Conservation (phyloP, 1,140 invertebrate species). For the Telenomus remus region DNA sequence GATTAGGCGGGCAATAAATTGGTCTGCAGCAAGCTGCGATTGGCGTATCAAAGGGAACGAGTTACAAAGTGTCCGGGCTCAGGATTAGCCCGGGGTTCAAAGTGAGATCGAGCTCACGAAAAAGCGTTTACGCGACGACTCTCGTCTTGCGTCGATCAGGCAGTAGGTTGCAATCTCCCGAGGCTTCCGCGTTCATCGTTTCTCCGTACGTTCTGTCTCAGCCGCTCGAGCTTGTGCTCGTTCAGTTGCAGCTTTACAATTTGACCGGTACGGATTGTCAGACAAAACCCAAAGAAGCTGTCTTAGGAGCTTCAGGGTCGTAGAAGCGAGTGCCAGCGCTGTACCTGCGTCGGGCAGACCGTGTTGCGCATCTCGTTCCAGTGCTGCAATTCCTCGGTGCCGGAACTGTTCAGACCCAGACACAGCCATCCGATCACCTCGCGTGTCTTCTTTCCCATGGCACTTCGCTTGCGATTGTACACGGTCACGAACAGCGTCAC, state of each 20-base stretch:
- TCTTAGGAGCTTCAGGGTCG: slow-evolving; percentile 65
- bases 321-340: slow-evolving; percentile 73
- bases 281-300: slow-evolving; percentile 21
- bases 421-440: slow-evolving; percentile 98
- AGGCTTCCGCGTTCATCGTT: background rate
- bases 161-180: slow-evolving; percentile 59
- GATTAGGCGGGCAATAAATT: slow-evolving; percentile 13
- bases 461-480: slow-evolving; percentile 89
- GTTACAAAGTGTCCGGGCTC: slow-evolving; percentile 15
- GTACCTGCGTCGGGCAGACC: slow-evolving; percentile 68
- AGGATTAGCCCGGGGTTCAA: slow-evolving; percentile 2
- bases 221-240: slow-evolving; percentile 13
- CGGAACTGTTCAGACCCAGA: slow-evolving; percentile 91
- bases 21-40: slow-evolving; percentile 27
- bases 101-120: slow-evolving; percentile 21
- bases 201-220: background rate
- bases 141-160: slow-evolving; percentile 65
- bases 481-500: slow-evolving; percentile 95
- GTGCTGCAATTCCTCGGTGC: slow-evolving; percentile 93
- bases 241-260: slow-evolving; percentile 18
- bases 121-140: slow-evolving; percentile 46
- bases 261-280: slow-evolving; percentile 26
- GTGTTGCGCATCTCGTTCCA: slow-evolving; percentile 92
- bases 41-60: slow-evolving; percentile 58
- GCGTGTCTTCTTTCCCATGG: slow-evolving; percentile 87